phyloP scores from a whole-genome alignment of 2,113 vertebrate genomes.

The Desmodus rotundus region DNA sequence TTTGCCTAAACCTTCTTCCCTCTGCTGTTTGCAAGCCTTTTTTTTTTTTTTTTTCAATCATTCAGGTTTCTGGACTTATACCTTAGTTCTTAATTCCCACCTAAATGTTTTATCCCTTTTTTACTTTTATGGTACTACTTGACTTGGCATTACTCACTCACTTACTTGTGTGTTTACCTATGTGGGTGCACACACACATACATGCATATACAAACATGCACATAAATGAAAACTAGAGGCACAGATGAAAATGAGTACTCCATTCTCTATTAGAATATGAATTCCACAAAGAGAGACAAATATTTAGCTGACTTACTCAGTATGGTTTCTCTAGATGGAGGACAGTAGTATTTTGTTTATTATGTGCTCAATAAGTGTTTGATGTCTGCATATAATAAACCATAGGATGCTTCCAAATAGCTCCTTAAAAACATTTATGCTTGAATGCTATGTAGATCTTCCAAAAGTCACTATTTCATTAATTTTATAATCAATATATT shows the following conservation, averaged over 20 bases:
- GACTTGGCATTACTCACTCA: neutral
- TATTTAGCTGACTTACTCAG: neutral
- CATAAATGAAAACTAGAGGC: neutral
- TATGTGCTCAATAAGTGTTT: neutral
- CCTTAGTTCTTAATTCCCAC: neutral
- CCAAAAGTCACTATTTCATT: neutral
- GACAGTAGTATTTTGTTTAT: neutral
- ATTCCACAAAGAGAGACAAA: neutral
- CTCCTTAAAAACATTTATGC: neutral
- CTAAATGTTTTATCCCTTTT: neutral
- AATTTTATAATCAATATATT: neutral
- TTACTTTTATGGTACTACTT: neutral
- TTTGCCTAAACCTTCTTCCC: neutral
- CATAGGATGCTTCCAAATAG: neutral
- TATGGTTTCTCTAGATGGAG: neutral
- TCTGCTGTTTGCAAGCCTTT: neutral
- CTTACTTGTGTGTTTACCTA: neutral
- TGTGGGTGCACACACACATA: neutral
- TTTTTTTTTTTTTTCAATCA: neutral
- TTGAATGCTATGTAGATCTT: neutral
- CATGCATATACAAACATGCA: neutral
- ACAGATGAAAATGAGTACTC: neutral
- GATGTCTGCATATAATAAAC: neutral
- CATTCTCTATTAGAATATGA: neutral
- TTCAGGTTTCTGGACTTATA: neutral